These are phyloP conservation scores for Xylota sylvarum DNA, from an alignment of 2,888 invertebrate genomes.

Conservation along the genomic window DNA sequence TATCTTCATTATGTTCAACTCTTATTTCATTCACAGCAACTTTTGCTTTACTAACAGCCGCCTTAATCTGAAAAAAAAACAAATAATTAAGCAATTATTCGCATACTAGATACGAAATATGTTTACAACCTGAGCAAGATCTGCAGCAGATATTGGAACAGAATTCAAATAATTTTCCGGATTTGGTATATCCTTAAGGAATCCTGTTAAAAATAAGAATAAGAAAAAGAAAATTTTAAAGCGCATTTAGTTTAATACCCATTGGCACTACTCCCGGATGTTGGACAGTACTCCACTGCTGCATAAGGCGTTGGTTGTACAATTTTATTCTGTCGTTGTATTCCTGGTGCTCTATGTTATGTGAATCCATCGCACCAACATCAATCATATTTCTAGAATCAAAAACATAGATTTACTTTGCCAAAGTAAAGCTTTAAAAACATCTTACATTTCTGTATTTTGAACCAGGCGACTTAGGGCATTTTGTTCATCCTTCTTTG, in stretches of 20 bases:
- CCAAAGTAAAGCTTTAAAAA: constrained; percentile 75
- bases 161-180: constrained; percentile 89
- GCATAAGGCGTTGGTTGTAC: constrained; percentile 87
- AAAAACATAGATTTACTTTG: constrained; percentile 2
- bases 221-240: constrained; percentile 22
- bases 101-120: background rate
- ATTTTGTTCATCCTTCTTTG: constrained; percentile 95
- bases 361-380: constrained; percentile 95
- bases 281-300: constrained; percentile 85
- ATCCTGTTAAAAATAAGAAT: constrained; percentile 80
- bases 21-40: constrained; percentile 91
- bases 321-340: constrained; percentile 92
- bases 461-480: constrained; percentile 95
- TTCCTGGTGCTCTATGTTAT: constrained; percentile 94
- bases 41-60: constrained; percentile 89
- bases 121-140: constrained; percentile 89
- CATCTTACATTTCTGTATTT: constrained; percentile 93
- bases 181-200: constrained; percentile 90
- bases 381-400: constrained; percentile 94
- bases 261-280: constrained; percentile 81
- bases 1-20: constrained; percentile 94
- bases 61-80: constrained; percentile 88
- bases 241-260: constrained; percentile 78
- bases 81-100: background rate
- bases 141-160: constrained; percentile 87